These are phyloP conservation scores for Pygmarrhopalites habei DNA, from an alignment of 1,140 invertebrate genomes.

Conservation along the genomic window DNA sequence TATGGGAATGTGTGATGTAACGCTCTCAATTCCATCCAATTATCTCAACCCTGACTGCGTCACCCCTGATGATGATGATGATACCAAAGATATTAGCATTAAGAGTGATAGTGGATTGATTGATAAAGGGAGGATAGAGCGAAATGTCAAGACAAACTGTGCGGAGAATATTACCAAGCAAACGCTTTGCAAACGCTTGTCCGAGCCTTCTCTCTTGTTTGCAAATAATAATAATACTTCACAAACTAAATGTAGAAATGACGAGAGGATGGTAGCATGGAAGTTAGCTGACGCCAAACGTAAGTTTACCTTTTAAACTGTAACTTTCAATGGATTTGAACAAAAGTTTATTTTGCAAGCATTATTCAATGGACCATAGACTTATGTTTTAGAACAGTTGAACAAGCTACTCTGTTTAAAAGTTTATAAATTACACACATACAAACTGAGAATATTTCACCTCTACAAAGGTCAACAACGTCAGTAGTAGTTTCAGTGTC, in stretches of 20 bases:
- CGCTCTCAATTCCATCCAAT: background rate
- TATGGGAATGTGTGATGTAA: background rate
- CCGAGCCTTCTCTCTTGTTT: constrained; percentile 32
- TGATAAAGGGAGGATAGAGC: constrained; percentile 3
- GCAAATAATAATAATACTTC: constrained; percentile 9
- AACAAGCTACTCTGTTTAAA: too few species aligned
- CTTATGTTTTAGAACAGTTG: too few species aligned
- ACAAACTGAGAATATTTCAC: too few species aligned
- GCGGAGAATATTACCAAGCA: background rate
- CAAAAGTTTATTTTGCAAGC: too few species aligned
- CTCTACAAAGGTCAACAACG: too few species aligned
- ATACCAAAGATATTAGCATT: constrained; percentile 4
- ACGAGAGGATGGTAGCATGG: constrained; percentile 17
- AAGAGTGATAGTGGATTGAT: constrained; percentile 4
- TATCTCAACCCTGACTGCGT: background rate
- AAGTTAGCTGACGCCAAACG: constrained; percentile 37
- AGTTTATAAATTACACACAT: too few species aligned
- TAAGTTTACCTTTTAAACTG: too few species aligned
- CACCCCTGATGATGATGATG: background rate
- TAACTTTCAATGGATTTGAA: too few species aligned
- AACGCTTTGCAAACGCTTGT: constrained; percentile 35
- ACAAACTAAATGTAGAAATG: constrained; percentile 1
- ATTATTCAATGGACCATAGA: too few species aligned
- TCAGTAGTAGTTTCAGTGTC: too few species aligned
- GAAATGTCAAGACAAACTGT: background rate